Evolutionary conservation across 2,113 vertebrate genomes (phyloP).

Genomic region (Elachura formosa): DNA sequence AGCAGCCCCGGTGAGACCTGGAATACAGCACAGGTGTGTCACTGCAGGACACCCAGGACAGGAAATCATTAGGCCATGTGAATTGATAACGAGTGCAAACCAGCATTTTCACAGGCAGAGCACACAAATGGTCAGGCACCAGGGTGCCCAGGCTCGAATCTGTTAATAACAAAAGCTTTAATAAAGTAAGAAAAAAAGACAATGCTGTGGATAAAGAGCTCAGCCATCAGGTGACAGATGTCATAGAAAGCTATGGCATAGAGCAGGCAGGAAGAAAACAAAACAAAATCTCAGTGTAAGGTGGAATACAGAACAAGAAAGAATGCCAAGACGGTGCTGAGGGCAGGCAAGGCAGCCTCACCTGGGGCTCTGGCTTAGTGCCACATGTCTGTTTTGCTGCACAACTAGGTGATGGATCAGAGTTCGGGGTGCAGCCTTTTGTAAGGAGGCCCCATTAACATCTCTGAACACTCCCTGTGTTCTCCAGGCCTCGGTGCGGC

Average conservation of each 20-base stretch:
- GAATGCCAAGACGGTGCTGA: fast-evolving
- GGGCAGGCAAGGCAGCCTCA: not conserved
- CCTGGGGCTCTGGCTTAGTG: not conserved
- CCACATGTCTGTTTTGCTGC: not conserved
- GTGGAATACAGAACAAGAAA: not conserved
- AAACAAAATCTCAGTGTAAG: not conserved
- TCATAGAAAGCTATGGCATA: not conserved
- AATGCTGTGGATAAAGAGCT: not conserved
- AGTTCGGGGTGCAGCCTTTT: not conserved
- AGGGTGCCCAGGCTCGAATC: not conserved
- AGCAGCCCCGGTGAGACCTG: not conserved
- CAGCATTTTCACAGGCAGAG: not conserved
- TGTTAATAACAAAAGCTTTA: not conserved
- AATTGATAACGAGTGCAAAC: not conserved
- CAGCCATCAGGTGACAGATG: not conserved
- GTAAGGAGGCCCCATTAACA: not conserved
- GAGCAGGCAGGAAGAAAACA: not conserved
- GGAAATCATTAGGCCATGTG: conserved; percentile 2
- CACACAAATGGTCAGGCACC: conserved; percentile 32
- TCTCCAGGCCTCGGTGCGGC: not conserved
- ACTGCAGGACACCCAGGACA: not conserved
- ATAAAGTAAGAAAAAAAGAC: not conserved
- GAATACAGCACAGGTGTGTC: conserved; percentile 30
- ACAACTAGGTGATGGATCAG: not conserved
- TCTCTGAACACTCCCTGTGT: not conserved